Evolutionary conservation across 2,113 vertebrate species (phyloP), one percentile per base, ranked within the genome.

Genomic region (Mastomys natalensis): DNA sequence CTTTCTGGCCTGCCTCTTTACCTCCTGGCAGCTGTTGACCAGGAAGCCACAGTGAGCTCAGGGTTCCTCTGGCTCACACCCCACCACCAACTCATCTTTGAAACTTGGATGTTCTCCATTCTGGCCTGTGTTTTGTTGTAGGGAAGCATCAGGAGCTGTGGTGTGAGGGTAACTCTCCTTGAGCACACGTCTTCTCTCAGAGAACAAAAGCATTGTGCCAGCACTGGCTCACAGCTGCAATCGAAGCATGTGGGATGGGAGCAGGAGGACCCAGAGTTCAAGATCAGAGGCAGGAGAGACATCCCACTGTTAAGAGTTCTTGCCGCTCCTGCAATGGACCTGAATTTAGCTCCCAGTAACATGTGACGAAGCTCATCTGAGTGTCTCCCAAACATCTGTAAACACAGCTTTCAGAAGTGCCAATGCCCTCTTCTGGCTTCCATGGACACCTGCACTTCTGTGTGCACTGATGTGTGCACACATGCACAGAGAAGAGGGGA

Each of bases 181-280:
- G 72, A 96, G 74, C 0, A 82, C 60, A 97, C 95, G 97, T 97
- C 97, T 91, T 40, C 58, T 92, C 95, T 93, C 93, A 94, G 98
- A 98, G 81, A 97, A 70, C 8, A 1, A 40, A 55, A 51, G 53
- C 96, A 97, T 95, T 34, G 68, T 51, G 53, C n/a, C n/a, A 43
- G 96, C 34, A 48, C 26, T 45, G 64, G 62, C 29, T 78, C 45
- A 19, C 48, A 78, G 34, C 24, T 78, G 45, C 24, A 48, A 34
- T 34, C 45, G 13, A 45, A 78, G 29, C 29, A 34, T 9, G 43
- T 17, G 76, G 17, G 17, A 31, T 8, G 3, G 48, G 11, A 53
- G 15, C 77, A 53, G 48, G 48, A 37, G 26, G 24, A 16, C 29
- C 74, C 43, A 31, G 43, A 29, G 43, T 76, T 77, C 74, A 77